Evolutionary conservation across 92 coral and sea anemone species (phyloP).

Genomic region (Isaurus tuberculatus): DNA sequence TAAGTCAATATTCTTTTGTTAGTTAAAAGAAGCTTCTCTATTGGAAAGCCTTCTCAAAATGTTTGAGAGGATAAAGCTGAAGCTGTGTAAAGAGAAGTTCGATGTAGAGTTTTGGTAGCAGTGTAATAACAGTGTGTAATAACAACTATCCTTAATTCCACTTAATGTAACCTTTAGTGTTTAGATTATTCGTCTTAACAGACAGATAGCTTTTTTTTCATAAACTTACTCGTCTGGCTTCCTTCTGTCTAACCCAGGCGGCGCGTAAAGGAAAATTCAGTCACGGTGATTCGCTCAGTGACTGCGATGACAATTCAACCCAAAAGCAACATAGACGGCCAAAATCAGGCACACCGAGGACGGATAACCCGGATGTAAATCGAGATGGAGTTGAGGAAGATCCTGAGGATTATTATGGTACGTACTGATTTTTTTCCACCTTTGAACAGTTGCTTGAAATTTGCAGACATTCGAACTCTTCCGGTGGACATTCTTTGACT

Average conservation of each 20-base stretch:
- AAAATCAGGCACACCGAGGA: constrained; percentile 41
- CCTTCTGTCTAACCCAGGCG: constrained; percentile 14
- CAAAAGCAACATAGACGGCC: constrained; percentile 70
- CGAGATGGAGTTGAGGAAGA: constrained; percentile 59
- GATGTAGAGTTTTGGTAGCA: no score
- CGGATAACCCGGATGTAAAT: constrained; percentile 36
- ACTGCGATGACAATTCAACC: constrained; percentile 82
- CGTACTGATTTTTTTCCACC: background rate
- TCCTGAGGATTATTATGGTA: constrained; percentile 39
- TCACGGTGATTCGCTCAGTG: constrained; percentile 73
- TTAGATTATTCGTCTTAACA: no score
- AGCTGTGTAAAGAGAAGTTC: no score
- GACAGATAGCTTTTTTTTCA: background rate
- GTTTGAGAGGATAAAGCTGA: no score
- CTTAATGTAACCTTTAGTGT: no score
- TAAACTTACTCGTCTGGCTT: background rate
- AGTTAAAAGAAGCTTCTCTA: no score
- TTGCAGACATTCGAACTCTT: no score
- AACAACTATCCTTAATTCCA: no score
- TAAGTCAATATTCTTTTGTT: constrained; percentile 29
- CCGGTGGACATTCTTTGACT: no score
- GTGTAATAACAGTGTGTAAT: no score
- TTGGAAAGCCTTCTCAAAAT: no score
- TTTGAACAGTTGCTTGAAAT: background rate
- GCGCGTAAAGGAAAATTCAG: constrained; percentile 66